Evolutionary conservation across 2,888 invertebrate genomes (phyloP).

Genomic region (Pharmacophagus antenor): DNA sequence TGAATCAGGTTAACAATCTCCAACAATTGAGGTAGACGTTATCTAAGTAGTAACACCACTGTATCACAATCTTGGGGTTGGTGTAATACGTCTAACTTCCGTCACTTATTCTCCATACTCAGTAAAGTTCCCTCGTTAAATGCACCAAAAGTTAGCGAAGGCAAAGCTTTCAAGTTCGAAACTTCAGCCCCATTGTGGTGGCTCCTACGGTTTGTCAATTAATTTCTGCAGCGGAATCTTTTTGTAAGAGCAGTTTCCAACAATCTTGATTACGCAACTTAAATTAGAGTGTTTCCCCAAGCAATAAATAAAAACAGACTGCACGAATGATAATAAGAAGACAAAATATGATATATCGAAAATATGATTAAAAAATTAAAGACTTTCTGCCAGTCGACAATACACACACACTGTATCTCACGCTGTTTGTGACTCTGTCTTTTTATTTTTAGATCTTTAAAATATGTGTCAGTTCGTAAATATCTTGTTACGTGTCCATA

Average conservation of each 20-base stretch:
- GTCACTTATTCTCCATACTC: conserved; percentile 16
- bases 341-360: too few species aligned
- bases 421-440: too few species aligned
- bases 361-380: too few species aligned
- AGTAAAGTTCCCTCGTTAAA: conserved; percentile 28
- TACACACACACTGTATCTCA: too few species aligned
- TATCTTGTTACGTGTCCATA: too few species aligned
- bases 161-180: conserved; percentile 21
- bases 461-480: too few species aligned
- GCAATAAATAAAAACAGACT: too few species aligned
- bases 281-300: background rate
- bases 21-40: background rate
- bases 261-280: background rate
- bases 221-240: conserved; percentile 18
- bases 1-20: background rate
- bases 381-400: too few species aligned
- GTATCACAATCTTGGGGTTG: background rate
- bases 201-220: conserved; percentile 17
- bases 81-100: conserved; percentile 12
- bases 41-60: background rate
- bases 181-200: conserved; percentile 17
- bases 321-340: too few species aligned
- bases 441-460: too few species aligned
- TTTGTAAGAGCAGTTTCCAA: background rate
- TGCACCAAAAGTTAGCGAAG: conserved; percentile 24